These are phyloP conservation scores for Hesperia comma DNA, from an alignment of 2,888 invertebrate genomes.

Conservation along the genomic window DNA sequence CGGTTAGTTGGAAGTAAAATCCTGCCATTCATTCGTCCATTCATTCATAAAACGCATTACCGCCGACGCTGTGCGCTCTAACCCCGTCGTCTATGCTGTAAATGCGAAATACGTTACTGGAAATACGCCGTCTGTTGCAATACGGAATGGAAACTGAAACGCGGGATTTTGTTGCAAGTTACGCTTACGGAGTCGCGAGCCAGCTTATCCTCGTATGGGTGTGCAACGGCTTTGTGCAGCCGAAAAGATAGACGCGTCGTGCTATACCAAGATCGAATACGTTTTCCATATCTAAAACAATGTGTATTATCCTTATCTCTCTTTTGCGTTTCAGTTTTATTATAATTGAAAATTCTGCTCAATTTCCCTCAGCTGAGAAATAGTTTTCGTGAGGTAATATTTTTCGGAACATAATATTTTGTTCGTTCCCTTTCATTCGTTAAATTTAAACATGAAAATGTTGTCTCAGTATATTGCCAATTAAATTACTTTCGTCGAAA, in stretches of 20 bases:
- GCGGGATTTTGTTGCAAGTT: slow-evolving; percentile 72
- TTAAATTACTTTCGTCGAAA: slow-evolving; percentile 1
- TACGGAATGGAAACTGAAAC: slow-evolving; percentile 68
- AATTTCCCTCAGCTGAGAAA: background rate
- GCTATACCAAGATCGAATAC: slow-evolving; percentile 13
- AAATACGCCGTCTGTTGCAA: slow-evolving; percentile 64
- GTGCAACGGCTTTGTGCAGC: slow-evolving; percentile 62
- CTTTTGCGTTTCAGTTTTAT: slow-evolving; percentile 13
- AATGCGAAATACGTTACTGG: slow-evolving; percentile 68
- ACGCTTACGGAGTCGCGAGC: slow-evolving; percentile 62
- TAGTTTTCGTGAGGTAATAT: slow-evolving; percentile 11
- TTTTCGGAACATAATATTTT: background rate
- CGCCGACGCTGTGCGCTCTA: slow-evolving; percentile 56
- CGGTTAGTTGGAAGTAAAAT: slow-evolving; percentile 74
- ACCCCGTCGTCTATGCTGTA: slow-evolving; percentile 60
- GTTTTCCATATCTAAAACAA: slow-evolving; percentile 31
- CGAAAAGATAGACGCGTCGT: slow-evolving; percentile 42
- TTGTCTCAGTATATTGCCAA: slow-evolving; percentile 7
- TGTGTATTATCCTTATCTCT: slow-evolving; percentile 16
- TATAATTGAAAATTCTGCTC: slow-evolving; percentile 19
- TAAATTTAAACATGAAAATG: background rate
- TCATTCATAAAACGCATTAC: slow-evolving; percentile 81
- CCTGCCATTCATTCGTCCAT: slow-evolving; percentile 72
- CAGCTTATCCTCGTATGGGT: slow-evolving; percentile 60
- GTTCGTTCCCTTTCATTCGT: background rate